A percentile compares a stretch with the other conserved stretches of the same genome.
Evolutionary conservation across 2,113 vertebrate genomes (phyloP).

Genomic region (Poeciliopsis prolifica): DNA sequence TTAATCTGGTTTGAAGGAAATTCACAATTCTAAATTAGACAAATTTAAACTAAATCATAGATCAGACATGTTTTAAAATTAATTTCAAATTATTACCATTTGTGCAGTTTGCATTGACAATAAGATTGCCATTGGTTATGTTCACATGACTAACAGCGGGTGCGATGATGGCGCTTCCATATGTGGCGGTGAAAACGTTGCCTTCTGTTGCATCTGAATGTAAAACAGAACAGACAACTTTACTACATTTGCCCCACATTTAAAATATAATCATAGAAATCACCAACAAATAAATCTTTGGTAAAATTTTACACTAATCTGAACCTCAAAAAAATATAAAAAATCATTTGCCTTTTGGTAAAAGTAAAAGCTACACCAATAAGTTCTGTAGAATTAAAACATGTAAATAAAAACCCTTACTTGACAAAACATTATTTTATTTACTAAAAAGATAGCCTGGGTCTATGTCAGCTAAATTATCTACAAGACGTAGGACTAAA

Average conservation of each 20-base stretch:
- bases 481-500: no score
- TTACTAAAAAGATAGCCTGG: no score
- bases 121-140: neutral
- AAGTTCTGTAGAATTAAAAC: no score
- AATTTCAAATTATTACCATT: neutral
- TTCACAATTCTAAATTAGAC: neutral
- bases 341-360: no score
- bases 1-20: neutral
- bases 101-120: neutral
- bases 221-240: neutral
- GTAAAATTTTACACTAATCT: no score
- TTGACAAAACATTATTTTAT: no score
- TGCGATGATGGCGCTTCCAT: rapidly evolving
- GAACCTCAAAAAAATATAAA: no score
- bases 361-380: no score
- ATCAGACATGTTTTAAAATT: neutral
- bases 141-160: neutral
- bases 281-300: no score
- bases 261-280: neutral
- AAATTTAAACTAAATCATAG: neutral
- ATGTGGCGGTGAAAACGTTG: rapidly evolving
- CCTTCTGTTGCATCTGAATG: neutral
- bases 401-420: no score
- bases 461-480: no score
- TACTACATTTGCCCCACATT: neutral